phyloP scores from a whole-genome alignment of 2,797 vertebrate genomes.

The Moxostoma hubbsi region DNA sequence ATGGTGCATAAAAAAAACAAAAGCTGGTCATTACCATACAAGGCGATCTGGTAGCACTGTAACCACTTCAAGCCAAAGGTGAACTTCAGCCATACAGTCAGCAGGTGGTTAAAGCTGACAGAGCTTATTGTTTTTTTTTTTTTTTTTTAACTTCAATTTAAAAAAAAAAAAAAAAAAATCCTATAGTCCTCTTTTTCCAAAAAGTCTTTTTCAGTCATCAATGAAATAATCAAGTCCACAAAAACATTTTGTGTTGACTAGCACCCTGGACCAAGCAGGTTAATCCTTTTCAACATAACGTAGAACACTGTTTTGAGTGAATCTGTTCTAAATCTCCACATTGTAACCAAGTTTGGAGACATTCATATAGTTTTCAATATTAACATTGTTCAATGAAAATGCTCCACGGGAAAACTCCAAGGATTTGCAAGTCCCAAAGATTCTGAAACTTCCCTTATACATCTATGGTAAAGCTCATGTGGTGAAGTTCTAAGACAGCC shows the following conservation, averaged over 20 bases:
- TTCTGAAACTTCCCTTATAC: slow-evolving; percentile 30
- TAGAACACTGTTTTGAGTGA: slow-evolving; percentile 27
- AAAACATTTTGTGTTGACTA: slow-evolving; percentile 8
- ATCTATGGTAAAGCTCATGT: slow-evolving; percentile 18
- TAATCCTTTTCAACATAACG: slow-evolving; percentile 35
- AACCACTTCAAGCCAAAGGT: slow-evolving; percentile 17
- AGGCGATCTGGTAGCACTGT: slow-evolving; percentile 12
- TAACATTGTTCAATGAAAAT: slow-evolving; percentile 39
- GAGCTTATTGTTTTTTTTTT: slow-evolving; percentile 6
- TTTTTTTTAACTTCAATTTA: not conserved
- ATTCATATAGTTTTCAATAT: slow-evolving; percentile 12
- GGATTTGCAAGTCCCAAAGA: slow-evolving; percentile 10
- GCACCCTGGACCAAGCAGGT: slow-evolving; percentile 49
- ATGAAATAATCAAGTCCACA: slow-evolving; percentile 25
- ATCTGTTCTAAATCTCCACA: slow-evolving; percentile 25
- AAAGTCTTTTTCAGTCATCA: slow-evolving; percentile 27
- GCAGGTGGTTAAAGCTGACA: slow-evolving; percentile 23
- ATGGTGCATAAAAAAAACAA: not conserved
- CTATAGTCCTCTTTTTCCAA: not conserved
- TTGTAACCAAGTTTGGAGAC: slow-evolving; percentile 16
- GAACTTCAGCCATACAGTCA: slow-evolving; percentile 24
- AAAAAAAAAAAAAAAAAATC: not conserved
- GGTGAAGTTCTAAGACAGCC: not conserved
- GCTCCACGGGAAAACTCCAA: slow-evolving; percentile 7
- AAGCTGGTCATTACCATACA: slow-evolving; percentile 40